Percentiles rank a stretch among this genome's conserved stretches.
These are phyloP conservation scores for Corapipo altera DNA, from an alignment of 2,113 vertebrate genomes.

Conservation along the genomic window DNA sequence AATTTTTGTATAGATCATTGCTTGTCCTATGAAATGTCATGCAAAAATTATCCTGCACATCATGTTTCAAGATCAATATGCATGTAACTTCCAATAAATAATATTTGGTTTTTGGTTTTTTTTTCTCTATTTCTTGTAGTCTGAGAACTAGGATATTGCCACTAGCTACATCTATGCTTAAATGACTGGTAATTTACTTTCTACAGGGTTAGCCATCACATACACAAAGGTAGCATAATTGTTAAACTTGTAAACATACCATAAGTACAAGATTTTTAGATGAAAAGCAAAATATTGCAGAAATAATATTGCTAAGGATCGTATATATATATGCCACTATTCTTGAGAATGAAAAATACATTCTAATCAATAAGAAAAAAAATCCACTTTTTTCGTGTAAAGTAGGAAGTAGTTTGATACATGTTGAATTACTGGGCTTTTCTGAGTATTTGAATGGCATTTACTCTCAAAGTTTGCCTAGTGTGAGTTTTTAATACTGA, in stretches of 20 bases:
- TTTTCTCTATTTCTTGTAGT: rapidly evolving
- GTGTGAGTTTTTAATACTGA: neutral
- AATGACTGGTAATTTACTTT: neutral
- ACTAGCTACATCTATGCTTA: neutral
- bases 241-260: neutral
- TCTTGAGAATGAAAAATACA: neutral
- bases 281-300: neutral
- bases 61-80: neutral
- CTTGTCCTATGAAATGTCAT: neutral
- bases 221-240: neutral
- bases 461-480: neutral
- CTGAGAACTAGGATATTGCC: neutral
- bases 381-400: rapidly evolving
- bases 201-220: neutral
- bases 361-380: neutral
- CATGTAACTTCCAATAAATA: neutral
- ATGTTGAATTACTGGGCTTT: neutral
- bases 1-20: neutral
- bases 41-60: neutral
- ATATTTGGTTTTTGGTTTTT: neutral
- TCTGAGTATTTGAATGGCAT: neutral
- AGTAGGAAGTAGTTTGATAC: neutral
- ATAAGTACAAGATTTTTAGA: neutral
- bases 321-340: neutral
- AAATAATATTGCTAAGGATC: neutral